Percentiles rank a stretch among this genome's conserved stretches.
Evolutionary conservation across 2,888 invertebrate genomes (phyloP).

Genomic region (Limulus polyphemus): DNA sequence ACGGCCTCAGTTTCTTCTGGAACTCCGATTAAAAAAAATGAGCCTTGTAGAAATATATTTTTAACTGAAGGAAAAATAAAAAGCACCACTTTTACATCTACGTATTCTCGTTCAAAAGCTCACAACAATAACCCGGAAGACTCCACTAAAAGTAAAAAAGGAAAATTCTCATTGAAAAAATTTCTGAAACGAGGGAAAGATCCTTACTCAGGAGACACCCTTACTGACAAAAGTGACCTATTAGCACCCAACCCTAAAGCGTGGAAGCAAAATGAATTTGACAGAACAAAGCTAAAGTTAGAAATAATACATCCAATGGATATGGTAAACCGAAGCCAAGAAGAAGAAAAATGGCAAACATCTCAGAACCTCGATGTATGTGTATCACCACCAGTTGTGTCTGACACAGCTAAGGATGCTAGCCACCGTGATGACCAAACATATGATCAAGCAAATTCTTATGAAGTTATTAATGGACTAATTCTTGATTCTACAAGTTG

Average conservation of each 20-base stretch:
- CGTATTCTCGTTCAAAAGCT: neutral
- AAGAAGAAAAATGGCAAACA: too few relatives aligned
- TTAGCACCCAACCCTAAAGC: constrained; percentile 15
- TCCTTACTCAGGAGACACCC: constrained; percentile 8
- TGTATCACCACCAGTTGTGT: too few relatives aligned
- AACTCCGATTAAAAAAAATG: neutral
- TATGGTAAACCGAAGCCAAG: constrained; percentile 35
- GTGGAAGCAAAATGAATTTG: constrained; percentile 21
- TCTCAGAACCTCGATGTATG: too few relatives aligned
- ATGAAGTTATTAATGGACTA: too few relatives aligned
- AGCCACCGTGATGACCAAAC: too few relatives aligned
- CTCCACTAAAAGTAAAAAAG: constrained; percentile 33
- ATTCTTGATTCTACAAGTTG: too few relatives aligned
- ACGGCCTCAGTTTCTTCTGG: neutral
- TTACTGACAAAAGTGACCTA: neutral
- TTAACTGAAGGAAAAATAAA: neutral
- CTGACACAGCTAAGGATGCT: too few relatives aligned
- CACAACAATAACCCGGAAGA: neutral
- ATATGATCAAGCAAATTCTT: too few relatives aligned
- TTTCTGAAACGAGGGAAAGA: constrained; percentile 43
- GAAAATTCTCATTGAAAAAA: constrained; percentile 68
- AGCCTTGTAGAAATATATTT: neutral
- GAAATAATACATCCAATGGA: constrained; percentile 81
- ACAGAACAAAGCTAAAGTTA: constrained; percentile 52
- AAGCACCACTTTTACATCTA: neutral